Percentiles rank a stretch among this genome's conserved stretches.
Evolutionary conservation across 2,113 vertebrate genomes (phyloP).

Genomic region (Fregetta grallaria): DNA sequence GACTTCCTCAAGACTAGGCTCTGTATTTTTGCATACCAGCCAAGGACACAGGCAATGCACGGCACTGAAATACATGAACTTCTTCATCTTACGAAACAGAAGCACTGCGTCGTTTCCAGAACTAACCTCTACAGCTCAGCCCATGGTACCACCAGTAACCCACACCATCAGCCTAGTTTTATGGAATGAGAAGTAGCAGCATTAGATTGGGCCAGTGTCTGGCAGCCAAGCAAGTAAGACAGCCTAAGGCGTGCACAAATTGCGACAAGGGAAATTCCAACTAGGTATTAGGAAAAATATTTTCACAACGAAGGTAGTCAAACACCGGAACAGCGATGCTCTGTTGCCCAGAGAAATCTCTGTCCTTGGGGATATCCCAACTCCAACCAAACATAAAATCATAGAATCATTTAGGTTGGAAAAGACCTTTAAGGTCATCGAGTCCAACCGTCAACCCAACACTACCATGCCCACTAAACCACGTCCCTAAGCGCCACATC

Average conservation of each 20-base stretch:
- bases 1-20: not conserved
- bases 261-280: not conserved
- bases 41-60: accelerated
- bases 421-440: too few relatives aligned
- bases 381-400: not conserved
- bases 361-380: not conserved
- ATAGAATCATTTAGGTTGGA: too few relatives aligned
- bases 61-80: accelerated
- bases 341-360: not conserved
- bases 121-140: not conserved
- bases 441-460: too few relatives aligned
- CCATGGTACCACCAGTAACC: not conserved
- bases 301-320: accelerated
- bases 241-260: accelerated
- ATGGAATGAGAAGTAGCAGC: accelerated
- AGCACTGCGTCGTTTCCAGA: not conserved
- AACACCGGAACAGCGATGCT: not conserved
- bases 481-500: too few relatives aligned
- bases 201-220: not conserved
- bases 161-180: not conserved
- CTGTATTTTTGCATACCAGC: not conserved
- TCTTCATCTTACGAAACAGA: accelerated
- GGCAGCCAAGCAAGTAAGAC: not conserved
- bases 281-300: not conserved
- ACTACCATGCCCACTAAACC: too few relatives aligned